Conservation (phyloP, 2,888 invertebrate genomes). For the Nebria brevicollis region DNA sequence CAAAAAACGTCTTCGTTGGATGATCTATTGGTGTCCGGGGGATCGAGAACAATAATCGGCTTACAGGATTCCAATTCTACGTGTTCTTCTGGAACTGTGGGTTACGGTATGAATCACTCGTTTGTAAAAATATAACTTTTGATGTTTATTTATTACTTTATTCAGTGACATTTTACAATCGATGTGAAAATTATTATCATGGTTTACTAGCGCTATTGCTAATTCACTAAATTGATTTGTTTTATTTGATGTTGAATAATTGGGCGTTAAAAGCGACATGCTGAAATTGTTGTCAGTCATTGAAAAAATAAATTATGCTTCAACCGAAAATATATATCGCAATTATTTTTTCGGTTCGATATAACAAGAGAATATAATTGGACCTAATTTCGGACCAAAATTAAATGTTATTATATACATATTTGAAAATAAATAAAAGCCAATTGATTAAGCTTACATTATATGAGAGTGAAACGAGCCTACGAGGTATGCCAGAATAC, state of each 20-base stretch:
- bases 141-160: neutral
- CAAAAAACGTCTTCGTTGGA: slow-evolving; percentile 38
- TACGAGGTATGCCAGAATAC: too few species aligned
- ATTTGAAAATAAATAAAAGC: too few species aligned
- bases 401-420: too few species aligned
- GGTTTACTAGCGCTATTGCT: slow-evolving; percentile 24
- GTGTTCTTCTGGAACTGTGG: slow-evolving; percentile 3
- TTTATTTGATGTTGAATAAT: neutral
- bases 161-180: neutral
- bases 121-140: neutral
- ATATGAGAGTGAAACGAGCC: too few species aligned
- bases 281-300: neutral
- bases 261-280: neutral
- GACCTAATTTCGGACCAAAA: too few species aligned
- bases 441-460: too few species aligned
- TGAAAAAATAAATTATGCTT: too few species aligned
- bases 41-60: slow-evolving; percentile 40
- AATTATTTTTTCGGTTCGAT: too few species aligned
- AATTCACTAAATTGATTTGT: slow-evolving; percentile 25
- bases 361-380: too few species aligned
- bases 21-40: slow-evolving; percentile 40
- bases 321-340: too few species aligned
- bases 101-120: neutral
- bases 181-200: neutral
- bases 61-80: slow-evolving; percentile 37